phyloP scores from a whole-genome alignment of 1,140 invertebrate species.

The Neodiprion virginianus region DNA sequence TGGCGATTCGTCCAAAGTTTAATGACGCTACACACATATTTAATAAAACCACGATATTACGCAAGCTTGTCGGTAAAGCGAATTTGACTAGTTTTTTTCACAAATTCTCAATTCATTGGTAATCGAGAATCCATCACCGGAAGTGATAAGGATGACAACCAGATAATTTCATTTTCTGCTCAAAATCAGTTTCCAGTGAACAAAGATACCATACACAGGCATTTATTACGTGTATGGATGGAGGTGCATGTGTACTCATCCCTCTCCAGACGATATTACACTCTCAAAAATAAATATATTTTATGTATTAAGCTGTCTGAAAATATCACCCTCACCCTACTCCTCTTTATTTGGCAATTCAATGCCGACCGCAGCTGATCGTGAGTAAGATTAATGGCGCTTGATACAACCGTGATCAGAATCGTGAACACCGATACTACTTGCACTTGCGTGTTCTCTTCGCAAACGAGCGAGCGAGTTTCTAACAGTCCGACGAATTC shows the following conservation, averaged over 20 bases:
- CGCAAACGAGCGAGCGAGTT: background rate
- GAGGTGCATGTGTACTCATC: too few relatives aligned
- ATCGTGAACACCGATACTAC: background rate
- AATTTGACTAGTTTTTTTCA: too few relatives aligned
- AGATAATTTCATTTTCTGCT: background rate
- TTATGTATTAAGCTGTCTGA: background rate
- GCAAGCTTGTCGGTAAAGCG: too few relatives aligned
- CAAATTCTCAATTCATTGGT: too few relatives aligned
- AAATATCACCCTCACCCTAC: background rate
- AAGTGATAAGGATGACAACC: background rate
- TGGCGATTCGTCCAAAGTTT: too few relatives aligned
- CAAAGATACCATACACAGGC: too few relatives aligned
- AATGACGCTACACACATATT: too few relatives aligned
- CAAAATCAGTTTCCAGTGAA: background rate
- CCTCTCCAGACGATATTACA: too few relatives aligned
- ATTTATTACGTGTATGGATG: too few relatives aligned
- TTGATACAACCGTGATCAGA: background rate
- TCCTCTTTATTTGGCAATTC: background rate
- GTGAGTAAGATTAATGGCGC: background rate
- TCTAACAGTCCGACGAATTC: background rate
- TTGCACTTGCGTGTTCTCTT: background rate
- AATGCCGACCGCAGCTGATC: background rate
- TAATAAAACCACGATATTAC: too few relatives aligned
- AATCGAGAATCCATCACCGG: background rate
- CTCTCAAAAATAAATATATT: background rate